Conservation (phyloP, 2,888 invertebrate genomes). For the Gastrophysa polygoni region DNA sequence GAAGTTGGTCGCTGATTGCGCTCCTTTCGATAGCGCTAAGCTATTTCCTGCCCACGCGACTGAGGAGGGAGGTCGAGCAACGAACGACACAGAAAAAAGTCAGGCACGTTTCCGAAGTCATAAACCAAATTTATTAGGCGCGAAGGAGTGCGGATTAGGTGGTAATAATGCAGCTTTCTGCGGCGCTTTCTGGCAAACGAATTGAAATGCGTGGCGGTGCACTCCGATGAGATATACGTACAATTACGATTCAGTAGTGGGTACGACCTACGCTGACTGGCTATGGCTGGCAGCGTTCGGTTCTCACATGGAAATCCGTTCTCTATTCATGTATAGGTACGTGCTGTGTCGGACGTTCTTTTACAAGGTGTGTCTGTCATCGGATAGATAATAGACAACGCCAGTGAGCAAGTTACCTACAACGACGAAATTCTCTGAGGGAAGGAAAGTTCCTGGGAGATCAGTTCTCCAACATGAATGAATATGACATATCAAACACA, state of each 20-base stretch:
- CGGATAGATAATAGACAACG: not conserved
- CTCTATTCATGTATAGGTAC: not conserved
- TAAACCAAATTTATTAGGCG: constrained; percentile 28
- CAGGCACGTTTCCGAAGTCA: not conserved
- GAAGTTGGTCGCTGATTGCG: not conserved
- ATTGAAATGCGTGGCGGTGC: constrained; percentile 9
- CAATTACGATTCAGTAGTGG: constrained; percentile 22
- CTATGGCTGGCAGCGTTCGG: no score
- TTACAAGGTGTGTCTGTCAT: not conserved
- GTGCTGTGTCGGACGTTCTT: not conserved
- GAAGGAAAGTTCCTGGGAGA: no score
- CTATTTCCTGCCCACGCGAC: not conserved
- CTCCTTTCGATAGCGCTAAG: not conserved
- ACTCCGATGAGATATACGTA: constrained; percentile 15
- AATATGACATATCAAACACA: no score
- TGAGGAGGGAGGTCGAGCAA: not conserved
- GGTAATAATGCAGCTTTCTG: constrained; percentile 15
- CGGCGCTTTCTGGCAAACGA: not conserved
- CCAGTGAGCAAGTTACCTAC: no score
- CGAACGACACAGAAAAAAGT: no score
- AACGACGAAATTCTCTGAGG: no score
- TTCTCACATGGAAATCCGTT: not conserved
- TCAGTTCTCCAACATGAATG: no score
- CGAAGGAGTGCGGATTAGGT: constrained; percentile 24
- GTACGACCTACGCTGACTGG: not conserved